Base-by-base conservation (phyloP, 2,797 vertebrate genomes). In the Bradypus variegatus region DNA sequence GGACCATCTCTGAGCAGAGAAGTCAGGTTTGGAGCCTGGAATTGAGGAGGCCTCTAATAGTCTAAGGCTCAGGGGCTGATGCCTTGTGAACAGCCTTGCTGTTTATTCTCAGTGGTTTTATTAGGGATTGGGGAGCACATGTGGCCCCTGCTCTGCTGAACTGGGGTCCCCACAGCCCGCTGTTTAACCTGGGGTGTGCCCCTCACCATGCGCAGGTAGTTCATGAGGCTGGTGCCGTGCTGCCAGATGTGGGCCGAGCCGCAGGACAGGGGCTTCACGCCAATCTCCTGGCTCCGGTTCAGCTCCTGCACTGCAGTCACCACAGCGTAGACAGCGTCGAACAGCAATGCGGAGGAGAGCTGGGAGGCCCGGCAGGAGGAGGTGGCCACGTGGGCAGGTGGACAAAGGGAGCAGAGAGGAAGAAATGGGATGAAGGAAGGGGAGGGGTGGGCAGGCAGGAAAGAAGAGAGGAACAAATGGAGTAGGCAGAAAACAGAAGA, bases 201-300 rank as follows among this genome's bases (percentile, higher is more conserved):
- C 95, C 87, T 99, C 98, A 99, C 99, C 99, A 99, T 99, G 97
- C 99, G 98, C 96, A 99, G 98, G 97, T 99, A 99, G 97, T 99
- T 99, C 99, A 99, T 99, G 94, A 99, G 98, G 97, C 99, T 99
- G 96, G 99, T 99, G 92, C 99, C 99, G 0, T 99, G 99, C 96
- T 99, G 99, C 99, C 99, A 99, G 97, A 99, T 99, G 97, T 99
- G 99, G 50, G 99, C 98, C 0, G 99, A 99, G 96, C 99, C 99
- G 48, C 99, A 99, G 95, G 99, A 99, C 95, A 99, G 98, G 93
- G 99, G 98, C 95, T 98, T 99, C 93, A 99, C 99, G 0, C 99
- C 99, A 1, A 99, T 99, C 91, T 99, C 99, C 97, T 99, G 99
- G 97, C 99, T 99, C 64, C 98, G 98, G 97, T 99, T 99, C 96